Conservation (phyloP, 2,797 vertebrate genomes). For the Brachyrhaphis roseni region DNA sequence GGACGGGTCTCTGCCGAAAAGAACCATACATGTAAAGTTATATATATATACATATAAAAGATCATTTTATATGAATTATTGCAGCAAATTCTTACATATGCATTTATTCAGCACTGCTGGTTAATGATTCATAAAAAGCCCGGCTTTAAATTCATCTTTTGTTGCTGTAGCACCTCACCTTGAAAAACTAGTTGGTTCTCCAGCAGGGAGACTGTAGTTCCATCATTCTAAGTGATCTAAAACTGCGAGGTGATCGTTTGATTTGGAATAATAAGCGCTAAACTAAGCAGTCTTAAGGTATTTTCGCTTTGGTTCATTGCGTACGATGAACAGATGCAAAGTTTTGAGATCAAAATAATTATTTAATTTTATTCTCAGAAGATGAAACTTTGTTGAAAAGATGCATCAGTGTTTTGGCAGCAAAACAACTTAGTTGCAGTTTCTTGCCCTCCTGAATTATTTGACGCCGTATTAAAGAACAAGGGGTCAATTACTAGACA, state of each 20-base stretch:
- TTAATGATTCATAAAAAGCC: neutral
- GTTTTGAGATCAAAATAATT: too few species aligned
- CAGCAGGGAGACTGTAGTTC: neutral
- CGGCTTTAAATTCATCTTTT: neutral
- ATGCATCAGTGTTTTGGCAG: neutral
- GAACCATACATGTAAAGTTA: neutral
- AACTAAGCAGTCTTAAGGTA: neutral
- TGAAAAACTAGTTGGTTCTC: neutral
- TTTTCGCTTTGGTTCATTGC: neutral
- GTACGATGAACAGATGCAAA: neutral
- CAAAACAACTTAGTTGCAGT: neutral
- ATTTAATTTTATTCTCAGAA: too few species aligned
- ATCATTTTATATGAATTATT: neutral
- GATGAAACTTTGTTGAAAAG: neutral
- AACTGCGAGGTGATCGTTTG: neutral
- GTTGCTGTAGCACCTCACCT: neutral
- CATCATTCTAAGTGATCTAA: neutral
- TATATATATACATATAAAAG: neutral
- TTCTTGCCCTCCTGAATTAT: neutral
- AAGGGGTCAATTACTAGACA: neutral
- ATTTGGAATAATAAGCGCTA: neutral
- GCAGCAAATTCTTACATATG: neutral
- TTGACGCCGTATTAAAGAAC: neutral
- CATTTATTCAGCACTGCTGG: neutral
- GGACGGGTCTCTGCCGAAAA: slow-evolving; percentile 27